Base-by-base conservation (phyloP, 1,140 invertebrate species). In the Ips typographus region DNA sequence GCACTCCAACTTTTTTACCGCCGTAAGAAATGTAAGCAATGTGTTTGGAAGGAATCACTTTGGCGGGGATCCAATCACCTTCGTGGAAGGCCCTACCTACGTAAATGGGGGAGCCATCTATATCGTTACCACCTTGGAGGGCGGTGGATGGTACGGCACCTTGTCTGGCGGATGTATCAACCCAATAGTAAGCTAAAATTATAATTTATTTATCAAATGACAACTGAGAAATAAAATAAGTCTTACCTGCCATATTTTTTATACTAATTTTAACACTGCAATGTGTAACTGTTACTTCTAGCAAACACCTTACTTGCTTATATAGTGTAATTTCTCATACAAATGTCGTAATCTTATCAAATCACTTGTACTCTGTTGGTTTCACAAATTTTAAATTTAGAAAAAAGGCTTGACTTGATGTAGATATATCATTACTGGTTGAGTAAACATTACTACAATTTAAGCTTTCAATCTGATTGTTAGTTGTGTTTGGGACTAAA, bases 51-150 rank as follows among this genome's bases (percentile, higher is more conserved):
- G 91, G 90, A 38, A 91, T 88, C 3, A 93, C 84, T 81, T 93
- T 93, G 1, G 90, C 90, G 22, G 91, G 91, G 5, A 93, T 72
- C 74, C 90, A 82, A 74, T 92, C 90, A 1, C 89, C 90, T 61
- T 87, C 84, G 75, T 92, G 87, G 55, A 81, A 86, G 1, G 89
- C 89, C 61, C 92, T 84, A 1, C 91, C 92, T 2, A 92, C 88
- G 75, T 86, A 93, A 66, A 94, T 90, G 42, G 84, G 81, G 1
- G 84, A 82, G 8, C 90, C 90, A 74, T 92, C 90, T 2, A 79
- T 73, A 74, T 94, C 92, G 2, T 83, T 82, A 5, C 92, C 92
- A 6, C 89, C 92, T 1, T 78, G 74, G 4, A 94, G 83, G 2
- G 90, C 90, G 2, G 76, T 76, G 7, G 73, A 56, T 40, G 79